Conservation (phyloP, 2,888 invertebrate species). For the Stenchaetothrips biformis region DNA sequence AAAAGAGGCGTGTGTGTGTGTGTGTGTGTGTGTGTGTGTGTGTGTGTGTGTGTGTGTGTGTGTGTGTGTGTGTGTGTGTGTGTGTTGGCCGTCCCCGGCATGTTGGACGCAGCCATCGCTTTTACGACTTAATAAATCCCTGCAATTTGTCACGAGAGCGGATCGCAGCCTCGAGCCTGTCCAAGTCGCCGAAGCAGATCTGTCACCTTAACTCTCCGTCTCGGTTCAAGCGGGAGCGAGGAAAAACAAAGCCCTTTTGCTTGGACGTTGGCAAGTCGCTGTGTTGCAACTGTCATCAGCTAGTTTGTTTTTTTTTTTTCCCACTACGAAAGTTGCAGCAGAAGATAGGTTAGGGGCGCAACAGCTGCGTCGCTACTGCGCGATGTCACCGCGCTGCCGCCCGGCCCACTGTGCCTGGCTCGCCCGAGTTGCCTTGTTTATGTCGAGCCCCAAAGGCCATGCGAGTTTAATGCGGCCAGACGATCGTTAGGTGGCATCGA, state of each 20-base stretch:
- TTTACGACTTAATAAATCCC: slow-evolving; percentile 22
- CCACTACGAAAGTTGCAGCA: not conserved
- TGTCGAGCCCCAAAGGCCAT: too few relatives aligned
- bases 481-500: not conserved
- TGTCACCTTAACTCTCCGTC: not conserved
- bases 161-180: not conserved
- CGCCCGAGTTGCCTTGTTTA: too few relatives aligned
- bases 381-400: not conserved
- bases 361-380: not conserved
- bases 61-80: slow-evolving; percentile 5
- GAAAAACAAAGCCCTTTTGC: not conserved
- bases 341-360: not conserved
- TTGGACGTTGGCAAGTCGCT: not conserved
- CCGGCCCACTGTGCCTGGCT: not conserved
- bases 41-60: slow-evolving; percentile 16
- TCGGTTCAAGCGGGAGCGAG: too few relatives aligned
- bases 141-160: slow-evolving; percentile 13
- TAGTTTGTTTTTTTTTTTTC: not conserved
- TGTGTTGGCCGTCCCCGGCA: not conserved
- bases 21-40: slow-evolving; percentile 8
- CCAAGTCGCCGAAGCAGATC: not conserved
- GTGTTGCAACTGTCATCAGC: not conserved
- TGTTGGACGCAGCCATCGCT: not conserved
- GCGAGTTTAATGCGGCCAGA: not conserved
- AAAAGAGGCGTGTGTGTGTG: not conserved